Base-by-base conservation (phyloP, 1,140 invertebrate genomes). In the Drosophila truncata region DNA sequence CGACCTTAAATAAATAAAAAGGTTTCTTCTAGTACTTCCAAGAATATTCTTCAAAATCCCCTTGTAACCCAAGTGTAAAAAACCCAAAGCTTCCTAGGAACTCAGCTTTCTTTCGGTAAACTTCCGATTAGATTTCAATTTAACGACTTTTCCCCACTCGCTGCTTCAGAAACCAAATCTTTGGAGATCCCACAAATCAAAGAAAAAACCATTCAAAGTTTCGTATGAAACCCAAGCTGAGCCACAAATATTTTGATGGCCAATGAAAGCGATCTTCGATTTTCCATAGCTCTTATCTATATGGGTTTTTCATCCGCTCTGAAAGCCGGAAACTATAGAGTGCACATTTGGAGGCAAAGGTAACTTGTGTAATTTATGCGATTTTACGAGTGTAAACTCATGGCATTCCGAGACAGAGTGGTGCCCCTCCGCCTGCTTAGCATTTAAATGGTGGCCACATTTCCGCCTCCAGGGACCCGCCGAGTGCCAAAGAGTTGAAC, bases 401-500 rank as follows among this genome's bases (percentile, higher is more conserved):
- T 29, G 59, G 66, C 31, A 67, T 76, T 60, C 73, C 46, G 63
- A 87, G 75, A 79, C 75, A 47, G 83, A 63, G 77, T 37, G 81
- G 66, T 77, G 74, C 74, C 73, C 54, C 25, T 1, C 61, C 55
- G 62, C 29, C 82, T 87, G 80, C 44, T 86, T 86, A 87, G 83
- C 83, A 86, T 87, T 86, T 86, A 82, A 86, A 86, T 86, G 80
- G 80, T 33, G 59, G 62, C 70, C 76, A 86, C 83, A 87, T 86
- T 86, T 86, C 83, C 83, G 83, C 71, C 64, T 78, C 57, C 29
- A 55, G 72, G 44, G 59, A 58, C 31, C 59, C 46, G 23, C 23
- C 20, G 31, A 35, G 61, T 55, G 58, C 64, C 61, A 86, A 82
- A 79, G 84, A 87, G 83, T 87, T 83, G 79, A 57, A 75, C 74